Percentiles rank a stretch among this genome's conserved stretches.
Conservation (phyloP, 2,113 vertebrate genomes). For the Tonatia bakeri region DNA sequence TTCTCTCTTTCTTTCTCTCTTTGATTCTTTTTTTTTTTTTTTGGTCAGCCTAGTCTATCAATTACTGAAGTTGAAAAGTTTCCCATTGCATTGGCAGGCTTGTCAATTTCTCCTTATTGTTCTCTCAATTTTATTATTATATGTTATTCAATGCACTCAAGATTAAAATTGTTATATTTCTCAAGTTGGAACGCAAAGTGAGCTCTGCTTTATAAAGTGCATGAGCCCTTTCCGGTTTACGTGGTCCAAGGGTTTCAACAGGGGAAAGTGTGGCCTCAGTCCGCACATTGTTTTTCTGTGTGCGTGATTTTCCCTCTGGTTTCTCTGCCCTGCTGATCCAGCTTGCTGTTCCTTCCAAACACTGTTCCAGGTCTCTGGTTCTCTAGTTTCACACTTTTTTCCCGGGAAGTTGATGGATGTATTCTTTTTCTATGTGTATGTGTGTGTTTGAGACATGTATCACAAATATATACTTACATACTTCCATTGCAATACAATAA, state of each 20-base stretch:
- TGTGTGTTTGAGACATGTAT: not conserved
- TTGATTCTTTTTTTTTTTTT: not conserved
- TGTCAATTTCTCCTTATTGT: not conserved
- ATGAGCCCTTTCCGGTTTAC: not conserved
- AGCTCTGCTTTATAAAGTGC: not conserved
- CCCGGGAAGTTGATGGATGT: not conserved
- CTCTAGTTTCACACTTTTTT: not conserved
- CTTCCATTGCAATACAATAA: not conserved
- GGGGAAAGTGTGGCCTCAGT: not conserved
- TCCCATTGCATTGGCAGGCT: not conserved
- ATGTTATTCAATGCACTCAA: not conserved
- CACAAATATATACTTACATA: not conserved
- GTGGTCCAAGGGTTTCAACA: not conserved
- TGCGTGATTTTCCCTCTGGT: constrained; percentile 4
- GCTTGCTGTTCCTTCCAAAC: constrained; percentile 32
- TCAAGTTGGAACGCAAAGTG: not conserved
- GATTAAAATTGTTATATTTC: not conserved
- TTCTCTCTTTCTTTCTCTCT: no score
- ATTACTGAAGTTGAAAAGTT: not conserved
- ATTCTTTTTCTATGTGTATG: not conserved
- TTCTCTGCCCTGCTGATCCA: not conserved
- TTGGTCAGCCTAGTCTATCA: not conserved
- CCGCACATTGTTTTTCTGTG: not conserved
- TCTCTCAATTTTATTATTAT: not conserved
- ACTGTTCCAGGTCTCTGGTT: constrained; percentile 17